These are phyloP conservation scores for Theropithecus gelada DNA, from an alignment of 2,113 vertebrate genomes.

Conservation along the genomic window DNA sequence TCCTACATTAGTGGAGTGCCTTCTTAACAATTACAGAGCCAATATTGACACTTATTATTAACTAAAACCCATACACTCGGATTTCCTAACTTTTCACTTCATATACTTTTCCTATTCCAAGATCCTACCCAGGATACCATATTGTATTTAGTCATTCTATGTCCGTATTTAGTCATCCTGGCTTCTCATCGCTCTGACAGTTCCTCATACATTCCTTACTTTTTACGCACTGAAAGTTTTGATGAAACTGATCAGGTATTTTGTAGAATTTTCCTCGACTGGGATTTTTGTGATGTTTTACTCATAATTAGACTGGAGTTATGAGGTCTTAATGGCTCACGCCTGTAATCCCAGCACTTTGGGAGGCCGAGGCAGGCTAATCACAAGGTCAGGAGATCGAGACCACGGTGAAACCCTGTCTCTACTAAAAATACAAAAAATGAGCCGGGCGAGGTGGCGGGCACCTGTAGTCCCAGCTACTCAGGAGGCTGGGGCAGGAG, in stretches of 20 bases:
- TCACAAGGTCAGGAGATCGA: too few species aligned
- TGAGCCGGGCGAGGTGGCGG: too few species aligned
- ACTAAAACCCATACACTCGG: background rate
- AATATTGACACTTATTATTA: background rate
- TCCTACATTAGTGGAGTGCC: background rate
- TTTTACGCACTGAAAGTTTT: background rate
- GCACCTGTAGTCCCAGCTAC: too few species aligned
- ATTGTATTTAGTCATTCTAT: background rate
- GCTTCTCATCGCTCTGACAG: background rate
- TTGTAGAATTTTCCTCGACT: background rate
- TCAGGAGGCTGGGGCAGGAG: too few species aligned
- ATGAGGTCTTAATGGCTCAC: background rate
- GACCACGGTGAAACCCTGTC: too few species aligned
- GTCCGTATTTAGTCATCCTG: background rate
- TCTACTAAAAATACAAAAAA: too few species aligned
- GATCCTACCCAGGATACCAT: background rate
- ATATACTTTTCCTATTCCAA: background rate
- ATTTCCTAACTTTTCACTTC: conserved; percentile 6
- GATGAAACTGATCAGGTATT: background rate
- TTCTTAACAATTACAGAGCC: background rate
- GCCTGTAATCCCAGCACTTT: too few species aligned
- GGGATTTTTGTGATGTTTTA: background rate
- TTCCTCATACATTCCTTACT: background rate
- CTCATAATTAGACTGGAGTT: background rate
- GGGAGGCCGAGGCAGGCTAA: too few species aligned